phyloP scores from a whole-genome alignment of 2,888 invertebrate species.

The Eupithecia insigniata region DNA sequence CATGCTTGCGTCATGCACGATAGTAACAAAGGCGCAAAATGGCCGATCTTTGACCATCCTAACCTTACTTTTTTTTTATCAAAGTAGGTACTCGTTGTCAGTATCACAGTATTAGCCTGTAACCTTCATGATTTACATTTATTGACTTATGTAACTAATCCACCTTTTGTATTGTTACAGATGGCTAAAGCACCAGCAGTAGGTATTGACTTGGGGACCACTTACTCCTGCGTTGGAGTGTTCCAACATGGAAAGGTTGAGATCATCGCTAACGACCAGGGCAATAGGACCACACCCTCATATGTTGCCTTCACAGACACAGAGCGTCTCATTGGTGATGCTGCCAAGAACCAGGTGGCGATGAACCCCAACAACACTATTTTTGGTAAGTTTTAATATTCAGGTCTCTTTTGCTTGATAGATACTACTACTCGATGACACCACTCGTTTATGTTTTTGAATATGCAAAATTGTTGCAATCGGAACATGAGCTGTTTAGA shows the following conservation, averaged over 20 bases:
- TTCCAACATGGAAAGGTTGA: slow-evolving; percentile 96
- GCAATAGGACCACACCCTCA: slow-evolving; percentile 94
- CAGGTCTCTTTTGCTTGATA: background rate
- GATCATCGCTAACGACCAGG: slow-evolving; percentile 95
- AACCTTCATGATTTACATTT: background rate
- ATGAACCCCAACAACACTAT: slow-evolving; percentile 96
- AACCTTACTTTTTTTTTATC: slow-evolving; percentile 20
- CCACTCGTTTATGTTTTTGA: background rate
- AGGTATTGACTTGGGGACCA: slow-evolving; percentile 98
- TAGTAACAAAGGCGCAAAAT: slow-evolving; percentile 33
- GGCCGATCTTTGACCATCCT: slow-evolving; percentile 41
- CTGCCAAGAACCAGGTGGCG: slow-evolving; percentile 92
- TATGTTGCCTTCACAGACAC: slow-evolving; percentile 94
- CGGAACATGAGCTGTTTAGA: background rate
- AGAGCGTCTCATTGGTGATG: slow-evolving; percentile 92
- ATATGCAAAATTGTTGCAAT: background rate
- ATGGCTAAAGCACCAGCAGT: slow-evolving; percentile 92
- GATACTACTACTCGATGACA: background rate
- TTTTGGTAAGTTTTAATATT: slow-evolving; percentile 84
- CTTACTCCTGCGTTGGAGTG: slow-evolving; percentile 97
- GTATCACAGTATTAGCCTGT: background rate
- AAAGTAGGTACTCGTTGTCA: no score
- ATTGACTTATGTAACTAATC: background rate
- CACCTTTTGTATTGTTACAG: slow-evolving; percentile 62
- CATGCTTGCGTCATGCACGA: slow-evolving; percentile 17